Base-by-base conservation (phyloP, 2,113 vertebrate genomes). In the Pongo pygmaeus region DNA sequence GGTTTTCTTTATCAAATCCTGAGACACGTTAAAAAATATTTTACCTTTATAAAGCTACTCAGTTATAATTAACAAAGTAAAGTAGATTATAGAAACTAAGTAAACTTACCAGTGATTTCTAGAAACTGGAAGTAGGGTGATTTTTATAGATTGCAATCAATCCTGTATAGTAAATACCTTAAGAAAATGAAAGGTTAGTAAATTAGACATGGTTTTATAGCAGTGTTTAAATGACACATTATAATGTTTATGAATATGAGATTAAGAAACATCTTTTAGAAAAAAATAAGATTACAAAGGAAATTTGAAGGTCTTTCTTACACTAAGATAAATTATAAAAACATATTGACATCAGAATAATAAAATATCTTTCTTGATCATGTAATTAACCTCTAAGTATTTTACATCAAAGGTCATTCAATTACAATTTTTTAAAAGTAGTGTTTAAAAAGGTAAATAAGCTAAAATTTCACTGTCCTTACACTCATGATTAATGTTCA, bases 101-200 rank as follows among this genome's bases (percentile, higher is more conserved):
- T 20, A 93, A 97, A 87, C 95, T 99, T 99, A 99, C 99, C 99
- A 99, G 46, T n/a, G 99, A 98, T 98, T 98, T 99, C 97, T 99
- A 99, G 83, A 99, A 97, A 43, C 97, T 84, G 88, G 99, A 99
- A 83, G 98, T 97, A 8, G 99, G 99, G 78, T 11, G 80, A 99
- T 98, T 13, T 93, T 99, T 99, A 97, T 99, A 98, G 38, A 99
- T 97, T 0, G 99, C 95, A 99, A 98, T 35, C 99, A 95, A 91
- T 99, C 99, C 92, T 98, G 98, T 87, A 98, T n/a, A 61, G 98
- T 98, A 95, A 99, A 98, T 67, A 99, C 94, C 99, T 99, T 98
- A 50, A 35, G 16, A 52, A 69, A 91, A 92, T 50, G 78, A 38
- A 92, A 38, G 46, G 35, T 22, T 43, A 55, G 38, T 8, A 67